Evolutionary conservation across 2,113 vertebrate genomes (phyloP), one percentile per base, ranked within the genome.

Genomic region (Orthonyx spaldingii): DNA sequence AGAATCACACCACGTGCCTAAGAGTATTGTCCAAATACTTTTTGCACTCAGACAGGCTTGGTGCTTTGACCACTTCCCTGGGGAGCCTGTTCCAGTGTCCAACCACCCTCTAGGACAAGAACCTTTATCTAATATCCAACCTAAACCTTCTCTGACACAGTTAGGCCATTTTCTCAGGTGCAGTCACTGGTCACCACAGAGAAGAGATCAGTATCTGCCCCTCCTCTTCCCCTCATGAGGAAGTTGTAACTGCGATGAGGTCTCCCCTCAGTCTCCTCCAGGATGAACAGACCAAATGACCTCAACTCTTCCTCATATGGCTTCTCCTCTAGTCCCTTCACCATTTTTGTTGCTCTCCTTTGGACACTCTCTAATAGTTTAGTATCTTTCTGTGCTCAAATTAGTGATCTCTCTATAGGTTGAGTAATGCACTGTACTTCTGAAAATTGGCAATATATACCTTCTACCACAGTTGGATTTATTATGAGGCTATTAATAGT

Each of bases 101-200:
- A 35, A 1, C 5, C 20, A 35, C 11, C 32, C 32, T 22, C 61
- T 37, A 2, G 17, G 32, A 6, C 8, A 68, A 37, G 17, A 59
- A 52, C 4, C 16, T 32, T 37, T 17, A 10, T 6, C 8, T 27
- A 17, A 68, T 18, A 50, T 32, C 21, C 32, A 52, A 32, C 2
- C 4, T 17, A 37, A 66, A 50, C 11, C 9, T 37, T 11, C 11
- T 27, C 46, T 59, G 44, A 37, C 44, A 37, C 4, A 27, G 41
- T 44, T 11, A 52, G 7, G 8, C 55, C 39, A 16, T 60, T 69
- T 8, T 19, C 23, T 60, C 0, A 0, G 12, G 10, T 44, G 15
- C 33, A 37, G 22, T 33, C 2, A 33, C 18, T 4, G 3, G 10
- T 33, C 55, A 19, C 21, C 22, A 19, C 6, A 20, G 33, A 60